These are phyloP conservation scores for Tenrec ecaudatus DNA, from an alignment of 2,113 vertebrate species.

Conservation along the genomic window DNA sequence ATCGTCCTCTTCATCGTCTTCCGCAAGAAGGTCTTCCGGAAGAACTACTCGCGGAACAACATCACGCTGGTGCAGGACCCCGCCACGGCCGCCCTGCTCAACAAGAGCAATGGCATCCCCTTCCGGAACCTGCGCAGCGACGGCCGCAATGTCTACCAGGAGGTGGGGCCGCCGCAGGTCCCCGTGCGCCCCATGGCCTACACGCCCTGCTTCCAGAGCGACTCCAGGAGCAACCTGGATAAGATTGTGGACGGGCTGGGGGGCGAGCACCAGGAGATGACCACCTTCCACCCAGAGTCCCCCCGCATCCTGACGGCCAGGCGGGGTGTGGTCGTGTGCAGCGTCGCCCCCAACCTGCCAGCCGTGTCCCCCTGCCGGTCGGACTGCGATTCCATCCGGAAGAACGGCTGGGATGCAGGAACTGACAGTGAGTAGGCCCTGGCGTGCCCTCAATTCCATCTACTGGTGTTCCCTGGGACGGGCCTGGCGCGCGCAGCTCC, in stretches of 20 bases:
- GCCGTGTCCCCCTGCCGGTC: conserved; percentile 94
- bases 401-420: conserved; percentile 94
- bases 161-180: conserved; percentile 94
- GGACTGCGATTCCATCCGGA: conserved; percentile 95
- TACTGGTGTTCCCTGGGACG: rapidly evolving
- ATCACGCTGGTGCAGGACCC: conserved; percentile 97
- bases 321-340: conserved; percentile 96
- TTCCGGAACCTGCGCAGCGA: conserved; percentile 93
- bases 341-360: conserved; percentile 96
- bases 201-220: conserved; percentile 96
- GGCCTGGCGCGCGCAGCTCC: neutral
- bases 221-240: conserved; percentile 93
- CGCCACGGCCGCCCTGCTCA: conserved; percentile 94
- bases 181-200: conserved; percentile 98
- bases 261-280: conserved; percentile 96
- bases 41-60: conserved; percentile 96
- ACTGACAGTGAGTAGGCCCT: conserved; percentile 88
- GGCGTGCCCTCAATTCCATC: rapidly evolving
- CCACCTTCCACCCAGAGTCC: conserved; percentile 96
- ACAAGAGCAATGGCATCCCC: conserved; percentile 95
- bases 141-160: conserved; percentile 93
- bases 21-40: conserved; percentile 97
- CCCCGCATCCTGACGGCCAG: conserved; percentile 93
- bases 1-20: conserved; percentile 95
- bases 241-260: conserved; percentile 92